phyloP scores from a whole-genome alignment of 1,140 invertebrate species.

The Orchesella cincta region DNA sequence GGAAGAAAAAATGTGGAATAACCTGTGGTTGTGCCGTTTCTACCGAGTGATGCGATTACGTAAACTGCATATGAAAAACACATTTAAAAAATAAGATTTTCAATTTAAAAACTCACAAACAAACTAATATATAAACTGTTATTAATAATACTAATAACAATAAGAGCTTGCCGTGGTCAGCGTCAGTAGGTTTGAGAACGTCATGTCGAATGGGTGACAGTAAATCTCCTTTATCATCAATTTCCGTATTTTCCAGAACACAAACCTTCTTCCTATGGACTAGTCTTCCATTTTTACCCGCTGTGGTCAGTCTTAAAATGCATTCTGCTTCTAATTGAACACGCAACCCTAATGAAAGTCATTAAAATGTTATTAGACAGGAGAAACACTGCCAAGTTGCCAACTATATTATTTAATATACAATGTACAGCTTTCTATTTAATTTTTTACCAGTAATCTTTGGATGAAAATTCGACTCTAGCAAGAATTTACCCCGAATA shows the following conservation, averaged over 20 bases:
- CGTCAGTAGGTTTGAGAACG: too few relatives aligned
- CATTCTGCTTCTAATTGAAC: slow-evolving; percentile 23
- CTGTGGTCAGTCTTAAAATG: slow-evolving; percentile 20
- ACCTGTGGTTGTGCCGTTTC: not conserved
- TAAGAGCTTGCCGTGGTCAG: not conserved
- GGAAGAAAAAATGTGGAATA: not conserved
- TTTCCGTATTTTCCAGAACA: slow-evolving; percentile 5
- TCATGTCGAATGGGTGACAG: slow-evolving; percentile 2
- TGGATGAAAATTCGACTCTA: not conserved
- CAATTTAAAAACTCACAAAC: not conserved
- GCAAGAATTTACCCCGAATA: not conserved
- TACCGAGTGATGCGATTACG: not conserved
- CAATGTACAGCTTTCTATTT: not conserved
- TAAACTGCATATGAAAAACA: slow-evolving; percentile 14
- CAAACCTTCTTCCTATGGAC: slow-evolving; percentile 20
- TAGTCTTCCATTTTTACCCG: slow-evolving; percentile 8
- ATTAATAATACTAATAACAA: not conserved
- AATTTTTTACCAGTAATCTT: not conserved
- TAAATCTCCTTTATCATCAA: slow-evolving; percentile 19
- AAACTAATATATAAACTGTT: not conserved
- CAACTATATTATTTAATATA: not conserved
- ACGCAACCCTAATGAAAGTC: slow-evolving; percentile 6
- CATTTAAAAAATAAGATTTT: not conserved
- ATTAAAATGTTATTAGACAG: not conserved
- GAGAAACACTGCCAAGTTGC: not conserved